phyloP scores from a whole-genome alignment of 2,888 invertebrate genomes.

The Acrocera orbiculus region DNA sequence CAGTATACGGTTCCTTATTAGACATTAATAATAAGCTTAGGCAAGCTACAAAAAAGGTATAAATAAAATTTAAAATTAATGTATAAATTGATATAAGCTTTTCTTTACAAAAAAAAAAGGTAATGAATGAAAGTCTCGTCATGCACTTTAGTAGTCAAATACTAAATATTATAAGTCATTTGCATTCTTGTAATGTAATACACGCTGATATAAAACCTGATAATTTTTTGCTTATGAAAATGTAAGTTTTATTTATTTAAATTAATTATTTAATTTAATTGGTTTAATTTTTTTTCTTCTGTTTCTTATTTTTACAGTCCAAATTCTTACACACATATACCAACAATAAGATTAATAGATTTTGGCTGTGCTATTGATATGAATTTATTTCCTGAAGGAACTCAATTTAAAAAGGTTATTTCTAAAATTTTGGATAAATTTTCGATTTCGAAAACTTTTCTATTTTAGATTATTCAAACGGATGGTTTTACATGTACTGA shows the following conservation, averaged over 20 bases:
- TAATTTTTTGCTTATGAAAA: conserved; percentile 68
- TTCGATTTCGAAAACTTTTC: background rate
- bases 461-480: conserved; percentile 48
- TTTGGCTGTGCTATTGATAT: conserved; percentile 93
- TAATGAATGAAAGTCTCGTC: conserved; percentile 55
- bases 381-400: conserved; percentile 62
- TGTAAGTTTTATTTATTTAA: conserved; percentile 36
- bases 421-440: background rate
- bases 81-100: background rate
- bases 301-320: conserved; percentile 31
- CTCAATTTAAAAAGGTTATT: conserved; percentile 53
- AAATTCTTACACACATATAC: conserved; percentile 43
- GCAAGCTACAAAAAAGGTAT: conserved; percentile 45
- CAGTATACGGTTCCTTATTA: conserved; percentile 66
- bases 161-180: conserved; percentile 62
- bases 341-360: conserved; percentile 75
- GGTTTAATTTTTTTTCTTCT: conserved; percentile 5
- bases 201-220: conserved; percentile 95
- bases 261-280: conserved; percentile 1
- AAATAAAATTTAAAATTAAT: background rate
- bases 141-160: conserved; percentile 73
- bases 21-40: conserved; percentile 63
- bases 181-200: conserved; percentile 77
- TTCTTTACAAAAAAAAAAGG: conserved; percentile 15
- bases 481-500: conserved; percentile 76